Base-by-base conservation (phyloP, 2,888 invertebrate species). In the Trisateles emortualis region DNA sequence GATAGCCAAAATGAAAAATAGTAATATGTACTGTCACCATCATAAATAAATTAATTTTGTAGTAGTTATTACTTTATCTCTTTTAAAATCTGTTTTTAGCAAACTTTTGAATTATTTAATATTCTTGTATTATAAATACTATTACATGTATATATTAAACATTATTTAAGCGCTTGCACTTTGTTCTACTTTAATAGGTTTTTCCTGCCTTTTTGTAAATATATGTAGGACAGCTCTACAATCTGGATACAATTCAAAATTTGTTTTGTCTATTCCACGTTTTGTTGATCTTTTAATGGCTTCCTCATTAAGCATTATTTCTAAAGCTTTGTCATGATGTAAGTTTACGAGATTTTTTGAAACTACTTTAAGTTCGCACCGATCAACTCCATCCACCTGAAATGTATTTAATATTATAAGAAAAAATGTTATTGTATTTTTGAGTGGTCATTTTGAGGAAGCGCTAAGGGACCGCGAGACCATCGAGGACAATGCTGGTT, bases 321-420 rank as follows among this genome's bases (percentile, higher is more conserved):
- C 69, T 51, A 93, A 59, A 17, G 91, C 93, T 53, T 81, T 73
- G 22, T 87, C 83, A 54, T 85, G 71, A 36, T 72, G 76, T 39
- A 93, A 60, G 36, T 75, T 70, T n/a, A 73, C 64, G 4, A 93
- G 76, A 46, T 90, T 81, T 17, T 49, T 60, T 11, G 90, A 80
- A 66, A 81, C 81, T 53, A 93, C 73, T 82, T 90, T 90, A 24
- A 92, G 76, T 50, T 89, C 86, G 63, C 89, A 87, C 46, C 85
- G 79, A 47, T 92, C 88, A 24, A 84, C 86, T 45, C 93, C 93
- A 68, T 93, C 93, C 42, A 93, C 86, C 93, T 93, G 64, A 45
- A 83, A 60, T 8, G n/a, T n/a, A n/a, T n/a, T n/a, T n/a, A n/a
- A n/a, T n/a, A n/a, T n/a, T n/a, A n/a, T n/a, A n/a, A n/a, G n/a